phyloP scores from a whole-genome alignment of 2,888 invertebrate genomes.

The Phasia obesa region DNA sequence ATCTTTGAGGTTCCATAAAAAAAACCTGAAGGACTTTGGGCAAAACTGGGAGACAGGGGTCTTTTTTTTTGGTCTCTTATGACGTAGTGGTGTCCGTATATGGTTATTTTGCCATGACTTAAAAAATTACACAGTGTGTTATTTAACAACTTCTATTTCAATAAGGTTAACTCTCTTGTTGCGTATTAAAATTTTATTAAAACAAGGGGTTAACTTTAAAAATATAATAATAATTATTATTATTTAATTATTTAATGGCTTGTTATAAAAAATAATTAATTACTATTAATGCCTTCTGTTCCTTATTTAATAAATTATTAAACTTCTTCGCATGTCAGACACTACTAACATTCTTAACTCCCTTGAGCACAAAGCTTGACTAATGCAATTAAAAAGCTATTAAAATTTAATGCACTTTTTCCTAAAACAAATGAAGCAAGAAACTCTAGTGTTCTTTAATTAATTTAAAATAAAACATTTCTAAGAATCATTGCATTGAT shows the following conservation, averaged over 20 bases:
- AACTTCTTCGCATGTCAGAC: constrained; percentile 48
- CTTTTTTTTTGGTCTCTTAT: too few species aligned
- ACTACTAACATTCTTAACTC: not conserved
- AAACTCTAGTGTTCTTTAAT: constrained; percentile 7
- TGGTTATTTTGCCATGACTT: too few species aligned
- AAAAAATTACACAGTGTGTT: too few species aligned
- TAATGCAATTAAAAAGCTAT: constrained; percentile 21
- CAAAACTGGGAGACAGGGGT: too few species aligned
- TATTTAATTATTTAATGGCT: not conserved
- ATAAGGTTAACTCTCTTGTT: too few species aligned
- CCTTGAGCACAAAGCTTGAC: not conserved
- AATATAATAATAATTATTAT: not conserved
- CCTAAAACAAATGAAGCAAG: not conserved
- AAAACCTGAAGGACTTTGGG: too few species aligned
- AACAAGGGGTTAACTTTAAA: too few species aligned
- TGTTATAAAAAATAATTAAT: not conserved
- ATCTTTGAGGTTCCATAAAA: too few species aligned
- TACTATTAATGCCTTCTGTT: not conserved
- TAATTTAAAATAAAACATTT: not conserved
- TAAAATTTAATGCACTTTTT: constrained; percentile 36
- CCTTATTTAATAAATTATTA: constrained; percentile 29
- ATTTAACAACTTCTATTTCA: too few species aligned
- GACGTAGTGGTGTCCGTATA: too few species aligned
- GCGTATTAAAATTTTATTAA: too few species aligned
- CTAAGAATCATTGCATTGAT: constrained; percentile 25